Evolutionary conservation across 2,888 invertebrate genomes (phyloP), one percentile per base, ranked within the genome.

Genomic region (Drosophila stalkeri): DNA sequence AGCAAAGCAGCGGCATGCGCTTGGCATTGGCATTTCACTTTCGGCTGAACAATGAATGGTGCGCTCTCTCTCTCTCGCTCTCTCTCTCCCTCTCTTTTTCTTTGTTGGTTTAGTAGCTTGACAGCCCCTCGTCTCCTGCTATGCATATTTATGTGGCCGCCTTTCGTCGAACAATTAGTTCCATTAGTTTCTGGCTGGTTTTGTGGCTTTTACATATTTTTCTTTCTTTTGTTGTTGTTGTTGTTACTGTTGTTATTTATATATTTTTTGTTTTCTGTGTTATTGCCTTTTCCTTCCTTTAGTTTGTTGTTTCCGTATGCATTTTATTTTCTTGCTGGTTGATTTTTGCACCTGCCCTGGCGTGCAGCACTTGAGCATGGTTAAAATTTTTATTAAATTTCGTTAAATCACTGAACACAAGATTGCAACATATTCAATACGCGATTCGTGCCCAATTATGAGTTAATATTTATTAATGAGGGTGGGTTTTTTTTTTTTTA

Each of bases 11-110:
- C 54, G 46, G 57, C 57, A 12, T 59, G 74, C 77, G 77, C 81
- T 89, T 86, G 88, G 82, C 85, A 87, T 89, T 87, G 85, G 89
- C 85, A 85, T 89, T 84, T 87, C 87, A 85, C 82, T 84, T 87
- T 85, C 72, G 78, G 55, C 57, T 61, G 51, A 72, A 86, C 85
- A 86, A 86, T 86, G 71, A 69, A 12, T 61, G 20, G 31, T 23
- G 16, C 35, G 2, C 31, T 0, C 41, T 9, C 69, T 12, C 52
- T 39, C 56, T 2, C 35, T 3, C 55, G 43, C 57, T 44, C 16
- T 31, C 18, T 9, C 20, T 8, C 27, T 1, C 27, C 0, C 67
- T 27, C 27, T 27, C 27, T 27, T 27, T 27, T 27, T 27, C 27
- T 6, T n/a, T 39, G 7, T 8, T 39, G 27, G 27, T 27, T 27